Conservation (phyloP, 2,113 vertebrate species). For the Heterotis niloticus region DNA sequence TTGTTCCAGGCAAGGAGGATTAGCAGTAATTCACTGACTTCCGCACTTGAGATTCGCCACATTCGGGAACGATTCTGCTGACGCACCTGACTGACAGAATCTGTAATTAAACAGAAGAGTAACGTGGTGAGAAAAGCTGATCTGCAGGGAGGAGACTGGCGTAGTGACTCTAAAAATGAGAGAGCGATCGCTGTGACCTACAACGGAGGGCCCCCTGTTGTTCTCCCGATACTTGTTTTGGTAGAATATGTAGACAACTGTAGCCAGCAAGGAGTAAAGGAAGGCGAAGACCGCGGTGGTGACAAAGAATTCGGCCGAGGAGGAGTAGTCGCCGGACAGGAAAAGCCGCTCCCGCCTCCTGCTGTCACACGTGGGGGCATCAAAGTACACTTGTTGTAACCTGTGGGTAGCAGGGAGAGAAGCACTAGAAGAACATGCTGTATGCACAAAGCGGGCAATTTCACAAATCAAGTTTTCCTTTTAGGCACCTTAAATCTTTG, state of each 20-base stretch:
- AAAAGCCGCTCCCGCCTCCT: slow-evolving; percentile 77
- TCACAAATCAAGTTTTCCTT: too few relatives aligned
- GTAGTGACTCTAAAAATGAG: neutral
- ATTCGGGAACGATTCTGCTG: neutral
- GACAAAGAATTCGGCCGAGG: slow-evolving; percentile 86
- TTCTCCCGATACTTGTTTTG: slow-evolving; percentile 97
- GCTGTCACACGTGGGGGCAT: slow-evolving; percentile 80
- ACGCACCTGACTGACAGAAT: neutral
- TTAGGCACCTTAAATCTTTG: too few relatives aligned
- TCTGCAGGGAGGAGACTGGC: neutral
- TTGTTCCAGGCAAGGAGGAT: neutral
- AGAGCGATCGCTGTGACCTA: slow-evolving; percentile 61
- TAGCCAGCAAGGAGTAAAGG: slow-evolving; percentile 91
- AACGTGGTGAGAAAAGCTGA: neutral
- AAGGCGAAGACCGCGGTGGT: slow-evolving; percentile 91
- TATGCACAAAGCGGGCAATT: too few relatives aligned
- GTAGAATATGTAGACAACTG: slow-evolving; percentile 94
- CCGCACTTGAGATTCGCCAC: neutral
- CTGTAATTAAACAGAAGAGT: neutral
- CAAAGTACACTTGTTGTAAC: slow-evolving; percentile 89
- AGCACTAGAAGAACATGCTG: neutral
- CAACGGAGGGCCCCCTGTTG: slow-evolving; percentile 92
- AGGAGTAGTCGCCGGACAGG: slow-evolving; percentile 83
- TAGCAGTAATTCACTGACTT: neutral
- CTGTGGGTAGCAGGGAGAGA: slow-evolving; percentile 55